A percentile compares a stretch with the other conserved stretches of the same genome.
These are phyloP conservation scores for Climacteris rufus DNA, from an alignment of 2,113 vertebrate species.

Conservation along the genomic window DNA sequence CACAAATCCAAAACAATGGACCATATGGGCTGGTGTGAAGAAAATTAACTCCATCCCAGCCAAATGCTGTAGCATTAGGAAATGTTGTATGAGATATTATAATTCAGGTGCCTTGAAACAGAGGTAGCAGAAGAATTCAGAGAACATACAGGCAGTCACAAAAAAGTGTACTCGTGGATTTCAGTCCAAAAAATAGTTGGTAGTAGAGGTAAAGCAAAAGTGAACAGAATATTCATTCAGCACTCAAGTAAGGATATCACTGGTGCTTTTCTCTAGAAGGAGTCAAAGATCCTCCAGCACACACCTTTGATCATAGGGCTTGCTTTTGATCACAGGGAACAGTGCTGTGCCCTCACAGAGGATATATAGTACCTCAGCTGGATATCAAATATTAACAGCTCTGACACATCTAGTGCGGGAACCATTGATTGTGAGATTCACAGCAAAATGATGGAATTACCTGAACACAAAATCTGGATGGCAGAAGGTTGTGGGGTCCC, in stretches of 20 bases:
- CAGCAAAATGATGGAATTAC: not conserved
- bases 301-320: not conserved
- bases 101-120: not conserved
- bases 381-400: not conserved
- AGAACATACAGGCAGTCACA: not conserved
- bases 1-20: not conserved
- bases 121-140: not conserved
- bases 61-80: not conserved
- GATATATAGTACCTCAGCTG: not conserved
- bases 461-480: not conserved
- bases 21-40: not conserved
- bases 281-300: not conserved
- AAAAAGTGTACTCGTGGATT: not conserved
- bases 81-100: not conserved
- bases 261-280: not conserved
- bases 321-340: not conserved
- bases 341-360: not conserved
- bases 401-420: not conserved
- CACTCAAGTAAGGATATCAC: not conserved
- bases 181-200: not conserved
- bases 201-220: not conserved
- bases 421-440: not conserved
- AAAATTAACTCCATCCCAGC: not conserved
- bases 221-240: not conserved
- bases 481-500: accelerated